A percentile compares a stretch with the other conserved stretches of the same genome.
Conservation (phyloP, 2,113 vertebrate genomes). For the Hipposideros armiger region DNA sequence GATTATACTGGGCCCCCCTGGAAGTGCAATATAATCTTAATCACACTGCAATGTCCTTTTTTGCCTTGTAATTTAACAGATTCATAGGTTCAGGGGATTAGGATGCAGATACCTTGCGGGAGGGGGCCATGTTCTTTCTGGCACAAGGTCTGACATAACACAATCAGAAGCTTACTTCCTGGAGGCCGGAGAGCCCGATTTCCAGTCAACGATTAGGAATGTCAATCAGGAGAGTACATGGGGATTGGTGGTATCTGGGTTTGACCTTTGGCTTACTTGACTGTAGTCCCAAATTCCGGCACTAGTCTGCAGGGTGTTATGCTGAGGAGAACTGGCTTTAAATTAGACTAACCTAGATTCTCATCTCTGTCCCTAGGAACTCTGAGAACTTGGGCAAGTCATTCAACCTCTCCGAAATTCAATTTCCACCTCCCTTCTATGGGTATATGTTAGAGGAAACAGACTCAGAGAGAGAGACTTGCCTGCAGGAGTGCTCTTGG, state of each 20-base stretch:
- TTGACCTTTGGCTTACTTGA: conserved; percentile 22
- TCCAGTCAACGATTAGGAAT: neutral
- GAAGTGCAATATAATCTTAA: neutral
- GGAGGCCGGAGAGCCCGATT: neutral
- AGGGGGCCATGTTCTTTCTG: neutral
- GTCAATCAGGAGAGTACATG: neutral
- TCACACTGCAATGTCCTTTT: neutral
- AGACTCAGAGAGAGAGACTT: neutral
- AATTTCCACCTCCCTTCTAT: neutral
- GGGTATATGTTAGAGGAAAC: neutral
- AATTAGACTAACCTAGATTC: neutral
- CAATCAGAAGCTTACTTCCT: neutral
- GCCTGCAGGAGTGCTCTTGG: neutral
- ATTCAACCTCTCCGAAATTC: neutral
- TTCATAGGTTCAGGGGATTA: neutral
- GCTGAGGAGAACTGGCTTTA: neutral
- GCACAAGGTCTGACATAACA: neutral
- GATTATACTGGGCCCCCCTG: neutral
- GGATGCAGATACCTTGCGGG: neutral
- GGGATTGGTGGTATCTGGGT: neutral
- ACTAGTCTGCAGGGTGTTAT: neutral
- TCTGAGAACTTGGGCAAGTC: neutral
- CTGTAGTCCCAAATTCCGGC: neutral
- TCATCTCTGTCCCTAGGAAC: neutral
- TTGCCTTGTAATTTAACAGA: neutral